These are phyloP conservation scores for Arrhopalites spinosus DNA, from an alignment of 2,888 invertebrate species.

Conservation along the genomic window DNA sequence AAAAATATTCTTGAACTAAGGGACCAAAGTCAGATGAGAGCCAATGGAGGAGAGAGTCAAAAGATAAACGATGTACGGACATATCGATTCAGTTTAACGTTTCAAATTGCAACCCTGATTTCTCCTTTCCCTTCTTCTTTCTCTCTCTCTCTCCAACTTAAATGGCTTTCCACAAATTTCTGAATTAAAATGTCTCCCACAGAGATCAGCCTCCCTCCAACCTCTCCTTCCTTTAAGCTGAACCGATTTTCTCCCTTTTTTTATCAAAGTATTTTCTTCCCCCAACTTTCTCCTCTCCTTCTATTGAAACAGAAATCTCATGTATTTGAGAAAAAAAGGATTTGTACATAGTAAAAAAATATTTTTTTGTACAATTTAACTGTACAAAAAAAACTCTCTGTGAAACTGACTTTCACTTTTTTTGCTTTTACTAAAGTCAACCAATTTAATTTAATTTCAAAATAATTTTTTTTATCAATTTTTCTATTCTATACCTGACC, in stretches of 20 bases:
- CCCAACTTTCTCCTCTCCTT: neutral
- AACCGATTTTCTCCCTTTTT: slow-evolving; percentile 30
- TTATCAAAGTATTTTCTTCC: slow-evolving; percentile 10
- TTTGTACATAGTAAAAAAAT: too few relatives aligned
- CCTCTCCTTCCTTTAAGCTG: slow-evolving; percentile 3
- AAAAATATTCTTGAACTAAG: too few relatives aligned
- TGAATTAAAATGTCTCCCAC: slow-evolving; percentile 50
- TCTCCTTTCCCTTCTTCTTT: neutral
- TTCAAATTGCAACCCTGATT: too few relatives aligned
- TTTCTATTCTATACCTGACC: neutral
- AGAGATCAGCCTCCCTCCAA: slow-evolving; percentile 37
- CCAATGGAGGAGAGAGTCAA: too few relatives aligned
- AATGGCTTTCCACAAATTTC: slow-evolving; percentile 35
- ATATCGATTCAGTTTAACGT: too few relatives aligned
- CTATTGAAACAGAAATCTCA: neutral
- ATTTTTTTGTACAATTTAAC: too few relatives aligned
- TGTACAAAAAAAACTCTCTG: too few relatives aligned
- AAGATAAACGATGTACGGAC: too few relatives aligned
- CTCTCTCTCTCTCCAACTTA: neutral
- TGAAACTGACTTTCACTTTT: too few relatives aligned
- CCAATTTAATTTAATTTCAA: neutral
- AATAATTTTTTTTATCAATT: neutral
- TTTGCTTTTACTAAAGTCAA: too few relatives aligned
- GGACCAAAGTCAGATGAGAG: too few relatives aligned
- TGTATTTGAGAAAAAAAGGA: too few relatives aligned